Evolutionary conservation across 1,140 invertebrate genomes (phyloP).

Genomic region (Aphelenchoides besseyi): DNA sequence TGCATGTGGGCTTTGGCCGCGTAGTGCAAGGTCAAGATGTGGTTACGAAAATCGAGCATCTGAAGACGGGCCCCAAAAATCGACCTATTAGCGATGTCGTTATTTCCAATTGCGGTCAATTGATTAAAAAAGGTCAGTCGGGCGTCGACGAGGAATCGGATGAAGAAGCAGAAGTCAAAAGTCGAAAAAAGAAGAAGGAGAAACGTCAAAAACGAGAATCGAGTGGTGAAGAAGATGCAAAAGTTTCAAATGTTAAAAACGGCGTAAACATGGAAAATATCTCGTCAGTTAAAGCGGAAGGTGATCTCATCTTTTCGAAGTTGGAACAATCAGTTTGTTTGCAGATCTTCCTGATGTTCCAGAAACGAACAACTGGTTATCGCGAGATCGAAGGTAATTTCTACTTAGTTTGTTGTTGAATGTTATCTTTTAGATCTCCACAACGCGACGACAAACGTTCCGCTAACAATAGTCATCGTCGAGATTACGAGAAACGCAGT

Average conservation of each 20-base stretch:
- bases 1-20: conserved; percentile 49
- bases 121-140: conserved; percentile 37
- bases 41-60: conserved; percentile 42
- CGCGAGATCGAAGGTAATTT: conserved; percentile 15
- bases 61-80: conserved; percentile 41
- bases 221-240: conserved; percentile 10
- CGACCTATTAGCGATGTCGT: conserved; percentile 34
- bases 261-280: neutral
- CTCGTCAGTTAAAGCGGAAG: conserved; percentile 6
- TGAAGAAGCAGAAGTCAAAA: conserved; percentile 11
- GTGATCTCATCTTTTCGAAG: no score
- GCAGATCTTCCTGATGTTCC: conserved; percentile 16
- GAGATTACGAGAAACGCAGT: neutral
- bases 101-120: conserved; percentile 42
- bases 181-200: conserved; percentile 13
- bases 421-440: conserved; percentile 8
- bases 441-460: neutral
- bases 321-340: no score
- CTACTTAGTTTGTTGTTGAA: neutral
- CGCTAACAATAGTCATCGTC: neutral
- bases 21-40: conserved; percentile 41
- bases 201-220: neutral
- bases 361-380: conserved; percentile 11
- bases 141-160: conserved; percentile 31
- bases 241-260: neutral